These are phyloP conservation scores for Heliconius cydno DNA, from an alignment of 2,888 invertebrate species.

Conservation along the genomic window DNA sequence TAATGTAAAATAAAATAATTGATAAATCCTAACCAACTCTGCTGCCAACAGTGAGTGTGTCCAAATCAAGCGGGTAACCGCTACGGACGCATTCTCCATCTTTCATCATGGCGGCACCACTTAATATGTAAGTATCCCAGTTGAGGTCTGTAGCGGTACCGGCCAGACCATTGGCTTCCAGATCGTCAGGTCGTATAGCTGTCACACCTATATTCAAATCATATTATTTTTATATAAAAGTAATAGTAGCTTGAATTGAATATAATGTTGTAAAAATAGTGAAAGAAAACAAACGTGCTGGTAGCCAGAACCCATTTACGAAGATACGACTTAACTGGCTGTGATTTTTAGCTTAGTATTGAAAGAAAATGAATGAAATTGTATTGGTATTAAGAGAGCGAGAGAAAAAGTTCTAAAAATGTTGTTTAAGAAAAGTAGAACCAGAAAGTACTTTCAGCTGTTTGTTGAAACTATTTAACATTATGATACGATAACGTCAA, in stretches of 20 bases:
- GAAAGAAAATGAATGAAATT: too few relatives aligned
- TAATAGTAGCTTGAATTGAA: background rate
- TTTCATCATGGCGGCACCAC: slow-evolving; percentile 95
- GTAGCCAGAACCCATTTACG: too few relatives aligned
- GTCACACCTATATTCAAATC: slow-evolving; percentile 87
- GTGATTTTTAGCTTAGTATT: too few relatives aligned
- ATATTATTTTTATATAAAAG: background rate
- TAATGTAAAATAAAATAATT: background rate
- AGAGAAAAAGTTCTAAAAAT: background rate
- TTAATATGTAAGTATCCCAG: slow-evolving; percentile 96
- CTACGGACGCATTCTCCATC: slow-evolving; percentile 93
- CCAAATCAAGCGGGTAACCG: slow-evolving; percentile 93
- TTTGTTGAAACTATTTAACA: background rate
- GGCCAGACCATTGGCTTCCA: slow-evolving; percentile 84
- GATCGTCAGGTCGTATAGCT: slow-evolving; percentile 93
- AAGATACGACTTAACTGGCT: too few relatives aligned
- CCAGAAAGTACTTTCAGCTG: background rate
- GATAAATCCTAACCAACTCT: slow-evolving; percentile 85
- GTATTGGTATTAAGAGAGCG: too few relatives aligned
- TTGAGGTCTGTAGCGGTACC: slow-evolving; percentile 96
- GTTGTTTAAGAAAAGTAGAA: too few relatives aligned
- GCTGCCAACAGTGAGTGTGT: slow-evolving; percentile 90
- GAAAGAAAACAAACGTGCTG: too few relatives aligned
- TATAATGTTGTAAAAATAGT: too few relatives aligned
- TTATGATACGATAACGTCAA: background rate